phyloP scores from a whole-genome alignment of 2,888 invertebrate genomes.

The Pelosia muscerda region DNA sequence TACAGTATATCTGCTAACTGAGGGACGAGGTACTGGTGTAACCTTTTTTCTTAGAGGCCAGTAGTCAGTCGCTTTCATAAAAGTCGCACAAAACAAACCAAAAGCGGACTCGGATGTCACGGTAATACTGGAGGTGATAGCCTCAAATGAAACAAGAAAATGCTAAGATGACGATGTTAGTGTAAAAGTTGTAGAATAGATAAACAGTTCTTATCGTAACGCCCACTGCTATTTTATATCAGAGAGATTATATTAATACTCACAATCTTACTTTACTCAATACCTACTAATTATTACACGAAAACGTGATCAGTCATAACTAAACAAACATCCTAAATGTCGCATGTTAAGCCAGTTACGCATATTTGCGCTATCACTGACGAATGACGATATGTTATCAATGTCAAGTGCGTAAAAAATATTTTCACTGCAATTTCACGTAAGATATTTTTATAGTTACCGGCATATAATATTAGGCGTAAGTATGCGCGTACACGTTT shows the following conservation, averaged over 20 bases:
- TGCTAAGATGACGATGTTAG: too few species aligned
- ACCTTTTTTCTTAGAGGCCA: too few species aligned
- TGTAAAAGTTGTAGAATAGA: too few species aligned
- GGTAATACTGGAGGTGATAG: too few species aligned
- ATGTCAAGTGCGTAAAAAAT: slow-evolving; percentile 7
- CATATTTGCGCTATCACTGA: not conserved
- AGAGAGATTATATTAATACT: not conserved
- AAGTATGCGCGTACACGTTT: too few species aligned
- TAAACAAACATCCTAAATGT: not conserved
- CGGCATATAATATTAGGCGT: too few species aligned
- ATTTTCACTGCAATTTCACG: slow-evolving; percentile 7
- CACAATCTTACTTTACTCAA: not conserved
- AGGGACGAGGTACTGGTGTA: too few species aligned
- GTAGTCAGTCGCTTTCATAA: too few species aligned
- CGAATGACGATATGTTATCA: not conserved
- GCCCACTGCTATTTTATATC: not conserved
- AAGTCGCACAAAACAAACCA: too few species aligned
- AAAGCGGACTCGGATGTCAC: too few species aligned
- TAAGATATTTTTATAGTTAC: slow-evolving; percentile 1
- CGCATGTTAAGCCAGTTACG: not conserved
- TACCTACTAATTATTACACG: not conserved
- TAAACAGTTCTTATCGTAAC: not conserved
- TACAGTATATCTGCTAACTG: too few species aligned
- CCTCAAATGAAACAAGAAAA: too few species aligned
- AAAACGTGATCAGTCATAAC: not conserved